Percentiles rank a stretch among this genome's conserved stretches.
Evolutionary conservation across 2,113 vertebrate genomes (phyloP).

Genomic region (Pungitius pungitius): DNA sequence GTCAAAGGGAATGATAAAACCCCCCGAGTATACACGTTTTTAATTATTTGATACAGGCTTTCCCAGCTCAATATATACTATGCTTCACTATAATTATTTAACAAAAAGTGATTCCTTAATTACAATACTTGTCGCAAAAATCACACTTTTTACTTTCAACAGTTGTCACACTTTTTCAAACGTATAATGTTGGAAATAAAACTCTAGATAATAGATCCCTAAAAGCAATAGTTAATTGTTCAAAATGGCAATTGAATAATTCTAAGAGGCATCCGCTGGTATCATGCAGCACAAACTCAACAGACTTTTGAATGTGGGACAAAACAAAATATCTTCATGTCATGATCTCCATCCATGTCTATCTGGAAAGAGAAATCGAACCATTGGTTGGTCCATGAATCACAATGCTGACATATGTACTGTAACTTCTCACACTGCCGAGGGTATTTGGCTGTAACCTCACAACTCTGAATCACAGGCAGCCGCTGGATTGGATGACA

Average conservation of each 20-base stretch:
- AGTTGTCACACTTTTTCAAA: background rate
- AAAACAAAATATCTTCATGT: background rate
- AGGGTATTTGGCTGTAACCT: constrained; percentile 42
- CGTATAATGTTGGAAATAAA: background rate
- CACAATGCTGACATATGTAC: constrained; percentile 51
- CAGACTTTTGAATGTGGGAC: background rate
- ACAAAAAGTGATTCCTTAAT: background rate
- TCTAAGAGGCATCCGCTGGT: background rate
- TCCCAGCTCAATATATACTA: background rate
- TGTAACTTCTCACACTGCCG: constrained; percentile 37
- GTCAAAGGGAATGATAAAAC: constrained; percentile 17
- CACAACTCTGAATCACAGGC: constrained; percentile 46
- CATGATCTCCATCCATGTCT: too few species aligned
- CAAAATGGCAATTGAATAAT: background rate
- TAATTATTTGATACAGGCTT: constrained; percentile 11
- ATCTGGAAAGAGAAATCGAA: constrained; percentile 21
- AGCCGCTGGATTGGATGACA: constrained; percentile 55
- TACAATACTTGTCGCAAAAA: background rate
- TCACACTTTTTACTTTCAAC: background rate
- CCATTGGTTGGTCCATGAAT: constrained; percentile 32
- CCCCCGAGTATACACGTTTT: constrained; percentile 1
- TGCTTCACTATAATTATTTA: background rate
- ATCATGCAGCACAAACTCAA: background rate
- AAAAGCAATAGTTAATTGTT: background rate
- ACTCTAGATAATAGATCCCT: background rate